These are phyloP conservation scores for Scolopax bukidnonensis DNA, from an alignment of 2,797 vertebrate species.

Conservation along the genomic window DNA sequence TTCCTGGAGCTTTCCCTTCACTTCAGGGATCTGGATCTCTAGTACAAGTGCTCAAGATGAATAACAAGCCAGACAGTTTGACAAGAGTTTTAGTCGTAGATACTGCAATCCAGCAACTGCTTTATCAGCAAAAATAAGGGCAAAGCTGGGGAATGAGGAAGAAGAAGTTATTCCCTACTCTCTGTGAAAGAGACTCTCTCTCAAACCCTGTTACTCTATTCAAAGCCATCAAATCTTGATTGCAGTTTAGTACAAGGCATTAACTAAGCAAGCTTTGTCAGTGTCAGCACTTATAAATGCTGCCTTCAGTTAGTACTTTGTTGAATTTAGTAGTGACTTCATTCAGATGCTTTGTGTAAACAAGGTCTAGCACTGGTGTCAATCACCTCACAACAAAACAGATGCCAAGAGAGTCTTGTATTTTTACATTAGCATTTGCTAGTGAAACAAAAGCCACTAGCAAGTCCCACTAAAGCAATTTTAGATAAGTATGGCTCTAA, in stretches of 20 bases:
- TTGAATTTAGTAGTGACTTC: not conserved
- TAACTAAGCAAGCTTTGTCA: not conserved
- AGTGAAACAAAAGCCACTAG: slow-evolving; percentile 49
- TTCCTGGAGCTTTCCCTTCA: not conserved
- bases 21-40: not conserved
- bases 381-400: slow-evolving; percentile 37
- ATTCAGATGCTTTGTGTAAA: slow-evolving; percentile 13
- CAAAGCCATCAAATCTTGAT: not conserved
- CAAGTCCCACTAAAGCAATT: slow-evolving; percentile 31
- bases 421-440: slow-evolving; percentile 25
- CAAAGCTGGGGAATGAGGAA: not conserved
- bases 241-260: not conserved
- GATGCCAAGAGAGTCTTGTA: not conserved
- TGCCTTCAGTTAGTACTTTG: not conserved
- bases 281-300: not conserved
- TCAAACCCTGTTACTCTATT: not conserved
- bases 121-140: not conserved
- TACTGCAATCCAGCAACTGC: not conserved
- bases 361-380: not conserved
- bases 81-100: not conserved
- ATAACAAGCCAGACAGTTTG: not conserved
- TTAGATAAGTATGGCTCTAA: slow-evolving; percentile 22
- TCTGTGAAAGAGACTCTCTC: not conserved
- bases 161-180: not conserved
- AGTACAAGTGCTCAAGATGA: not conserved